Conservation (phyloP, 2,888 invertebrate species). For the Eupithecia dodoneata region DNA sequence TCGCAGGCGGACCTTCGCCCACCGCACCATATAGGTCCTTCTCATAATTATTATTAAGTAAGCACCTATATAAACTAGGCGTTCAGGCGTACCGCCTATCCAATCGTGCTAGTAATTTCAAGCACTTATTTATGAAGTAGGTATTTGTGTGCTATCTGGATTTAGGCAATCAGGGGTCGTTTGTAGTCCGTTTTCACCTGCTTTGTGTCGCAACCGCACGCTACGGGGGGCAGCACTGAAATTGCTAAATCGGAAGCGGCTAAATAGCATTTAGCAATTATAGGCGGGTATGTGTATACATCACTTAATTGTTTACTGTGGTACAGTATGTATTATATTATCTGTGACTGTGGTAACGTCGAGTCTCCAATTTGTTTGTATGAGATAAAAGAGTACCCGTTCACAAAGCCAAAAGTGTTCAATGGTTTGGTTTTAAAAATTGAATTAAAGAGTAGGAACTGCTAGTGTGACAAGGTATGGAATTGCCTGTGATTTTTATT, state of each 20-base stretch:
- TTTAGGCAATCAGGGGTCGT: conserved; percentile 37
- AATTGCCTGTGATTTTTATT: not conserved
- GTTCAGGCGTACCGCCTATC: not conserved
- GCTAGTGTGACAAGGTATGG: not conserved
- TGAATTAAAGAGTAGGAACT: not conserved
- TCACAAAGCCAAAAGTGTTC: not conserved
- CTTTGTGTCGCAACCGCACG: conserved; percentile 36
- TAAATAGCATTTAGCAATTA: conserved; percentile 8
- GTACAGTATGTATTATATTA: too few relatives aligned
- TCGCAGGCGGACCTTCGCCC: too few relatives aligned
- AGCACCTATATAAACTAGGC: not conserved
- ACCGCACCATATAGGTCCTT: too few relatives aligned
- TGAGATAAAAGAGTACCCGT: not conserved
- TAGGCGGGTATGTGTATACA: not conserved
- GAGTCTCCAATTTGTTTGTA: not conserved
- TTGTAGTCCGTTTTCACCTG: conserved; percentile 36
- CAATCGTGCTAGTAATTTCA: conserved; percentile 27
- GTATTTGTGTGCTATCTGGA: conserved; percentile 37
- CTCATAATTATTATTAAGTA: not conserved
- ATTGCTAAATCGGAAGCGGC: not conserved
- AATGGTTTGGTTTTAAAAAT: not conserved
- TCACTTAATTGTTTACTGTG: not conserved
- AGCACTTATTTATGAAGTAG: conserved; percentile 35
- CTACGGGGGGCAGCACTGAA: conserved; percentile 13
- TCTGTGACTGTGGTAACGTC: not conserved